These are phyloP conservation scores for Brachirus orientalis DNA, from an alignment of 2,113 vertebrate species.

Conservation along the genomic window DNA sequence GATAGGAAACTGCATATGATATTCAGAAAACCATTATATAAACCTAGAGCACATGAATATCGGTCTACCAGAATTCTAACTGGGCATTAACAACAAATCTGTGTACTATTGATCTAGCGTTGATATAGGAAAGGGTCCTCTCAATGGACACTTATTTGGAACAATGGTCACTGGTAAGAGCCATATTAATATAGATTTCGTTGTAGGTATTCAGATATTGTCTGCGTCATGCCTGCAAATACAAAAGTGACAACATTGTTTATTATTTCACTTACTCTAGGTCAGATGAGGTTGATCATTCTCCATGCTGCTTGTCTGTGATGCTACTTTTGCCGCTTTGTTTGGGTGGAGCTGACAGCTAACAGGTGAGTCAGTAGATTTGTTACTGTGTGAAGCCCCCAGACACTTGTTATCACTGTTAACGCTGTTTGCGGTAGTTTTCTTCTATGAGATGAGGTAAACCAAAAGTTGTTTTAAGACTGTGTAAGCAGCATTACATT, in stretches of 20 bases:
- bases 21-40: too few relatives aligned
- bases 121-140: constrained; percentile 47
- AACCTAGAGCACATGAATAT: constrained; percentile 22
- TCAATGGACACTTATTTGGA: constrained; percentile 51
- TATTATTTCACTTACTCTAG: too few relatives aligned
- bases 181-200: constrained; percentile 56
- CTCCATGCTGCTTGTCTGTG: too few relatives aligned
- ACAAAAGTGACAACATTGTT: too few relatives aligned
- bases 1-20: constrained; percentile 1
- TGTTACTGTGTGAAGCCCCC: too few relatives aligned
- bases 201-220: not conserved
- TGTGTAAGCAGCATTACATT: not conserved
- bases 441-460: too few relatives aligned
- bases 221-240: too few relatives aligned
- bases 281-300: too few relatives aligned
- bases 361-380: too few relatives aligned
- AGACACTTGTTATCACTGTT: not conserved
- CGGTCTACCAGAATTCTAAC: not conserved
- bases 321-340: too few relatives aligned
- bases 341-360: too few relatives aligned
- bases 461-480: too few relatives aligned
- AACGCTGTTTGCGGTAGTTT: not conserved
- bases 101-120: constrained; percentile 45
- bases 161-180: constrained; percentile 50
- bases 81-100: constrained; percentile 27